Evolutionary conservation across 2,113 vertebrate genomes (phyloP).

Genomic region (Forbesichthys agassizii): DNA sequence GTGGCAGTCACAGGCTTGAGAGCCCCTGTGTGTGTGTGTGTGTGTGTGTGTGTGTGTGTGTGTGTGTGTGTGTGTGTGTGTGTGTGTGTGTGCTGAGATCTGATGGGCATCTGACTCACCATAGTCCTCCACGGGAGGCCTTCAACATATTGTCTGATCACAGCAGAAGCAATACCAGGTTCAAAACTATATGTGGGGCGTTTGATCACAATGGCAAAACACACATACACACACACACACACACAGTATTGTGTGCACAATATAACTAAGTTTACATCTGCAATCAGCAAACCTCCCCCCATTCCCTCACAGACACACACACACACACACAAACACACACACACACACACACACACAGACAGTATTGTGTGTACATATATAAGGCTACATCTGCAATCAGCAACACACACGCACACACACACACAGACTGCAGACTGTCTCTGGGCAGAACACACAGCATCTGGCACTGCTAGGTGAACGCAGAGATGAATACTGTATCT

Average conservation of each 20-base stretch:
- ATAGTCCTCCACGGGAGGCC: slow-evolving; percentile 4
- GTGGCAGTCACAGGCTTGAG: too few relatives aligned
- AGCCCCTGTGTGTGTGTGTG: too few relatives aligned
- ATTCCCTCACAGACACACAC: neutral
- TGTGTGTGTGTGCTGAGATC: neutral
- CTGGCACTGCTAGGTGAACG: slow-evolving; percentile 16
- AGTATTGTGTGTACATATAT: neutral
- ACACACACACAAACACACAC: too few relatives aligned
- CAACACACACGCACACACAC: neutral
- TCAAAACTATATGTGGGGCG: neutral
- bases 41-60: too few relatives aligned
- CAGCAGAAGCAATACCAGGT: neutral
- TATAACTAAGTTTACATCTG: neutral
- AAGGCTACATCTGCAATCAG: slow-evolving; percentile 11
- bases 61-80: neutral
- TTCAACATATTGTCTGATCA: too few relatives aligned
- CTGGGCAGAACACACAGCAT: slow-evolving; percentile 6
- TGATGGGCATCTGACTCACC: neutral
- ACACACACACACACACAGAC: slow-evolving; percentile 11
- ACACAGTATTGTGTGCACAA: neutral
- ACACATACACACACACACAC: slow-evolving; percentile 9
- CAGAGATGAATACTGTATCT: slow-evolving; percentile 11
- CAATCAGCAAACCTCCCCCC: slow-evolving; percentile 1
- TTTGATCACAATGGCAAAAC: neutral
- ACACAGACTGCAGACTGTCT: neutral